phyloP scores from a whole-genome alignment of 2,888 invertebrate genomes.

The Tetragonisca angustula region DNA sequence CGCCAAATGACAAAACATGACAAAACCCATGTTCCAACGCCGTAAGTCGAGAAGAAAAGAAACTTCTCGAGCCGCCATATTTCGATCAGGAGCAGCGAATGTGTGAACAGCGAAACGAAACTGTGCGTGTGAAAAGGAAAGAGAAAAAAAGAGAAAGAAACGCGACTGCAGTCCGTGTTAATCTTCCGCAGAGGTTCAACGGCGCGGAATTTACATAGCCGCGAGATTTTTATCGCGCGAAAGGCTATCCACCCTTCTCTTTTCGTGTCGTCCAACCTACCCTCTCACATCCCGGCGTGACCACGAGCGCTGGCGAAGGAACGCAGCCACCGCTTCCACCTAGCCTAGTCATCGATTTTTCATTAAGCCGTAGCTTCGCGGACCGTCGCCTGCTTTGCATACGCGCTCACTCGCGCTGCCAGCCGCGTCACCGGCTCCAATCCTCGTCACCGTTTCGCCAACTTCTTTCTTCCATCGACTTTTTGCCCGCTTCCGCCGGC shows the following conservation, averaged over 20 bases:
- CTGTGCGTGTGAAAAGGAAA: neutral
- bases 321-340: conserved; percentile 47
- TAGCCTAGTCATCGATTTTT: conserved; percentile 74
- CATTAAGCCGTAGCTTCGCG: conserved; percentile 70
- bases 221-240: conserved; percentile 69
- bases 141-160: neutral
- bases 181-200: conserved; percentile 71
- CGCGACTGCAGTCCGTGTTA: conserved; percentile 56
- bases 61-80: neutral
- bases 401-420: conserved; percentile 54
- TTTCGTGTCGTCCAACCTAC: conserved; percentile 28
- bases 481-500: neutral
- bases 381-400: conserved; percentile 62
- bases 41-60: no score
- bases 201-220: conserved; percentile 71
- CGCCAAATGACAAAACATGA: neutral
- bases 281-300: conserved; percentile 30
- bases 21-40: neutral
- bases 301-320: conserved; percentile 1
- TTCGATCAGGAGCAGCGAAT: neutral
- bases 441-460: conserved; percentile 18
- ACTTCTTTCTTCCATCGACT: neutral
- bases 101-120: conserved; percentile 23
- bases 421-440: conserved; percentile 51
- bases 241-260: conserved; percentile 55